Evolutionary conservation across 2,113 vertebrate genomes (phyloP), one percentile per base, ranked within the genome.

Genomic region (Ornithorhynchus anatinus): DNA sequence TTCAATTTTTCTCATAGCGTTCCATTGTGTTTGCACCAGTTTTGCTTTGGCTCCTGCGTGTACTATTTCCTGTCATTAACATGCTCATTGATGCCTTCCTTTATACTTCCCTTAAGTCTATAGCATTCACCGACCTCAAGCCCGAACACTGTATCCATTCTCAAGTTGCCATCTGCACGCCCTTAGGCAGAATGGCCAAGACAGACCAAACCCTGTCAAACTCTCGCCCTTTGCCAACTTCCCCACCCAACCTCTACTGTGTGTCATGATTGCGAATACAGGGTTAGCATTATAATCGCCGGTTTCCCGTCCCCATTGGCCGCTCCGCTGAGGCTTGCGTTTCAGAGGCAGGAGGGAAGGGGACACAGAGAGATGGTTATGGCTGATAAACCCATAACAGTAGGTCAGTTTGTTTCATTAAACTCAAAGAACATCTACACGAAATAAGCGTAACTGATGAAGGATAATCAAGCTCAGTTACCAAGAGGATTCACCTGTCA

Each of bases 151-250:
- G 83, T 25, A 25, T 14, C 67, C 83, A 80, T 87, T 87, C 75
- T 87, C 67, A 58, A 59, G 72, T 19, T 77, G 86, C 75, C 86
- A 85, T 87, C 83, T 87, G 86, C 86, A 56, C 81, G 86, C 64
- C 78, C 80, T 78, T 67, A 70, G 40, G 63, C 63, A 63, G 79
- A 87, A 68, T 60, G 53, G 57, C 44, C 38, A 79, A 72, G 86
- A 85, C 85, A 85, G 78, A 81, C 81, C 80, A 72, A 84, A 81
- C 80, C 48, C 78, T 87, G 75, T 87, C 59, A 81, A 67, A 53
- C 32, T 75, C 72, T 70, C 77, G 58, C 51, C 67, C 75, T 75
- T 70, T 85, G 86, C 86, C 86, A 87, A 65, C 36, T 81, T 79
- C 75, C 72, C 77, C 75, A 42, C 69, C 77, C 52, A 64, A 39